Evolutionary conservation across 2,888 invertebrate genomes (phyloP).

Genomic region (Cheilosia scutellata): DNA sequence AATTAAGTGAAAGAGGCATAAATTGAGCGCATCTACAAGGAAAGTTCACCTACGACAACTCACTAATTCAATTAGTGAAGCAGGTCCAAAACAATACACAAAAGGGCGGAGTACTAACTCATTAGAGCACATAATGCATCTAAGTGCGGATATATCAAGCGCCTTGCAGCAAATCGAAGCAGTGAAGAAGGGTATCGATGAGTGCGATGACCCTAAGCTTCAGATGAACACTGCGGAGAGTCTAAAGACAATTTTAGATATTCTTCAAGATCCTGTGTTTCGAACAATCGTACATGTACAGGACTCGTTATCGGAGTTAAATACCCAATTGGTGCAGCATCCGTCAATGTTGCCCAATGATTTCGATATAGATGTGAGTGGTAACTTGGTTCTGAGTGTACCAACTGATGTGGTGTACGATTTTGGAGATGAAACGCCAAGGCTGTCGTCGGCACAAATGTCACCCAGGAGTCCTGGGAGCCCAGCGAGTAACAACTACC

Average conservation of each 20-base stretch:
- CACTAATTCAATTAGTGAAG: slow-evolving; percentile 72
- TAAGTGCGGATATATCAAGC: slow-evolving; percentile 91
- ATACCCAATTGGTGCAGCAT: slow-evolving; percentile 94
- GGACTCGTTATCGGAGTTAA: slow-evolving; percentile 94
- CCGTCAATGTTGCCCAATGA: slow-evolving; percentile 96
- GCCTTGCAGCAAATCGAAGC: slow-evolving; percentile 95
- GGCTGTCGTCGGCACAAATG: slow-evolving; percentile 91
- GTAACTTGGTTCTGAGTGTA: slow-evolving; percentile 88
- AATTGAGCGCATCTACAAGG: background rate
- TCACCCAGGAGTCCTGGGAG: slow-evolving; percentile 89
- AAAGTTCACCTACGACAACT: slow-evolving; percentile 37
- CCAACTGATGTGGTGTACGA: slow-evolving; percentile 86
- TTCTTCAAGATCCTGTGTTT: slow-evolving; percentile 95
- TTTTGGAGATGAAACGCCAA: slow-evolving; percentile 88
- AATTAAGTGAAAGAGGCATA: slow-evolving; percentile 1
- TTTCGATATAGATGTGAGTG: slow-evolving; percentile 95
- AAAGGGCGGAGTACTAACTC: slow-evolving; percentile 61
- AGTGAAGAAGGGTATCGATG: slow-evolving; percentile 93
- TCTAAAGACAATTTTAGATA: slow-evolving; percentile 91
- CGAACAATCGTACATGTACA: slow-evolving; percentile 95
- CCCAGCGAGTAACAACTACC: slow-evolving; percentile 76
- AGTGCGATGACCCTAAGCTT: slow-evolving; percentile 92
- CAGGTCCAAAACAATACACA: slow-evolving; percentile 49
- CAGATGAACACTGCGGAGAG: slow-evolving; percentile 90
- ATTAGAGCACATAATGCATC: slow-evolving; percentile 80